Evolutionary conservation across 2,797 vertebrate genomes (phyloP), one percentile per base, ranked within the genome.

Genomic region (Ctenopoma kingsleyae): DNA sequence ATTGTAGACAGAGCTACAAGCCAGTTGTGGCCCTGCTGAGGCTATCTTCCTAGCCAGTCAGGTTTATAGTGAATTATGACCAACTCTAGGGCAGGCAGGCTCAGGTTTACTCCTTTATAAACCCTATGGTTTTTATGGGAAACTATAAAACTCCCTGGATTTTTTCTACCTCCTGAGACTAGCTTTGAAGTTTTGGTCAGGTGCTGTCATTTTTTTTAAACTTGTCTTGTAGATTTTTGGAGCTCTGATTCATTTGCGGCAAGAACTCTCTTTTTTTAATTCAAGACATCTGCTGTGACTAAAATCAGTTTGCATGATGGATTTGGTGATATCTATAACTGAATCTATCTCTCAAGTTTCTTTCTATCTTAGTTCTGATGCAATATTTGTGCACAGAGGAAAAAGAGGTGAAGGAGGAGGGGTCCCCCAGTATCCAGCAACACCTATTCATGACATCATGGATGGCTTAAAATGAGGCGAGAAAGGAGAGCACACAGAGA

Each of bases 361-460:
- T 71, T 71, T 83, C 72, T 88, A 79, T 81, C 78, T 86, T 87
- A 55, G 72, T 80, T 85, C 88, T 89, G 91, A 90, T 92, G 84
- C 80, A 88, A 84, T 86, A 81, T 87, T 87, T 89, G 78, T 85
- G 83, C 72, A 53, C 61, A 60, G 78, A 81, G 76, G 73, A 82
- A 70, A 78, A 78, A 52, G 64, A 75, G 60, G 59, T 55, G 62
- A 65, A 72, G 77, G 74, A 66, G 79, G 75, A 81, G 77, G 58
- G 57, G 76, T 87, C 81, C 76, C 81, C 67, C 69, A 88, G 89
- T 89, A 90, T 94, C 90, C 86, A 87, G 86, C 90, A 92, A 90
- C 93, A 94, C 92, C 93, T 94, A 91, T 93, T 91, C 84, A 93
- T 95, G 93, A 94, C 94, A 93, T 94, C 93, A 94, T 92, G 81